Evolutionary conservation across 2,113 vertebrate species (phyloP), one percentile per base, ranked within the genome.

Genomic region (Microtus pennsylvanicus): DNA sequence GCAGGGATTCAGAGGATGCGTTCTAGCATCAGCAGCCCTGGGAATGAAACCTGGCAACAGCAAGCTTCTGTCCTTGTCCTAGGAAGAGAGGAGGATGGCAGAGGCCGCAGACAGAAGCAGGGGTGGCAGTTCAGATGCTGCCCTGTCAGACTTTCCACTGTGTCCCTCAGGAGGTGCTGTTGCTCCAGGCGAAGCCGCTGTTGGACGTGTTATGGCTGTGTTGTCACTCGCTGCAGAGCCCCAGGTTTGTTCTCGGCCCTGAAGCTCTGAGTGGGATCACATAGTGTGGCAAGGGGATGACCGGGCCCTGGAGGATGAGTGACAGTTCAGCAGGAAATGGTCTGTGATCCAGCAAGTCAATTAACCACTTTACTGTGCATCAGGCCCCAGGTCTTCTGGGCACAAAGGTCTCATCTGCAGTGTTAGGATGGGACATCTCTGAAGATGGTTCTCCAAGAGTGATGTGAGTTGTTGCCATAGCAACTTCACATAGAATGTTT

Each of bases 161-260:
- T 52, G 26, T 61, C 55, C 47, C 69, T 5, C 16, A 42, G 85
- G 16, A 19, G 19, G 3, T 1, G 13, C 1, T 26, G 16, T 26
- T 30, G 33, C 8, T 17, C 38, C 1, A 0, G 0, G 5, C 9
- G 33, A 22, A 26, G 35, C 38, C 19, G 17, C 11, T 30, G 17
- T 9, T 22, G 10, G 61, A 47, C 38, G 7, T 10, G 38, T 12
- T 33, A 33, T 30, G 13, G 30, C 26, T 58, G 21, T 17, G 22
- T 19, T 28, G 0, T 2, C 8, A 16, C 12, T 65, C 47, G 19
- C 70, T 47, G 7, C 2, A 35, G 5, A 11, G 13, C 5, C n/a
- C 0, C 1, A 72, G 74, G 74, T 87, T 45, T 55, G 42, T 26
- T 81, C 38, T 69, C 8, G 45, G 30, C 2, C 11, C 30, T 38